Conservation (phyloP, 1,140 invertebrate species). For the Heliconius melpomene region DNA sequence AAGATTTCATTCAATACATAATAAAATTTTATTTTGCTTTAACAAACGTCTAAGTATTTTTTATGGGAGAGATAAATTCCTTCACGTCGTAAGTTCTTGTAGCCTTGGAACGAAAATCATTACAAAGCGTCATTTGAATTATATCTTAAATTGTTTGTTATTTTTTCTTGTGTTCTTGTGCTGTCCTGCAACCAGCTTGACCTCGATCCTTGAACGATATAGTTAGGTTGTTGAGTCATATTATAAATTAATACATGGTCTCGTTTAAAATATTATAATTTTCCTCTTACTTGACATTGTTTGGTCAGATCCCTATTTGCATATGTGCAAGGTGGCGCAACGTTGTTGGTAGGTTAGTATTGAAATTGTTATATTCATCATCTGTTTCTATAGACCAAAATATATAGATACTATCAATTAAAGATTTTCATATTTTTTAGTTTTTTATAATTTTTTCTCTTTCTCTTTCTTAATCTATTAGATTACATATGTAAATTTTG, state of each 20-base stretch:
- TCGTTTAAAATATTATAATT: slow-evolving; percentile 33
- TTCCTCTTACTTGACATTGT: slow-evolving; percentile 39
- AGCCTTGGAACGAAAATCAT: slow-evolving; percentile 30
- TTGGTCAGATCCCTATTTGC: slow-evolving; percentile 20
- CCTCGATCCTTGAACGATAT: slow-evolving; percentile 24
- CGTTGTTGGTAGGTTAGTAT: slow-evolving; percentile 2
- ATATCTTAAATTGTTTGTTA: slow-evolving; percentile 32
- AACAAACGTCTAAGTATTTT: not conserved
- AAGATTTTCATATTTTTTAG: not conserved
- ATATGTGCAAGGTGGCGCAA: slow-evolving; percentile 24
- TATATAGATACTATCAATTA: not conserved
- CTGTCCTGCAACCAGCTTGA: slow-evolving; percentile 24
- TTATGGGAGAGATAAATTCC: slow-evolving; percentile 20
- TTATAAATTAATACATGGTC: slow-evolving; percentile 23
- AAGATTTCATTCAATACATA: not conserved
- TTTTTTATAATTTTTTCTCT: not conserved
- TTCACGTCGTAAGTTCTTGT: slow-evolving; percentile 25
- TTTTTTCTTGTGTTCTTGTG: slow-evolving; percentile 21
- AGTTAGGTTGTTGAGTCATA: slow-evolving; percentile 32
- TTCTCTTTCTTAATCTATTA: not conserved
- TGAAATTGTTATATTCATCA: slow-evolving; percentile 1
- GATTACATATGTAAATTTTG: slow-evolving; percentile 41
- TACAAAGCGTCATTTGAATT: slow-evolving; percentile 21
- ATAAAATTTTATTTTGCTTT: not conserved
- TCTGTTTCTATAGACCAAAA: not conserved